Percentiles rank a stretch among this genome's conserved stretches.
phyloP scores from a whole-genome alignment of 2,113 vertebrate species.

The Chinchilla lanigera region DNA sequence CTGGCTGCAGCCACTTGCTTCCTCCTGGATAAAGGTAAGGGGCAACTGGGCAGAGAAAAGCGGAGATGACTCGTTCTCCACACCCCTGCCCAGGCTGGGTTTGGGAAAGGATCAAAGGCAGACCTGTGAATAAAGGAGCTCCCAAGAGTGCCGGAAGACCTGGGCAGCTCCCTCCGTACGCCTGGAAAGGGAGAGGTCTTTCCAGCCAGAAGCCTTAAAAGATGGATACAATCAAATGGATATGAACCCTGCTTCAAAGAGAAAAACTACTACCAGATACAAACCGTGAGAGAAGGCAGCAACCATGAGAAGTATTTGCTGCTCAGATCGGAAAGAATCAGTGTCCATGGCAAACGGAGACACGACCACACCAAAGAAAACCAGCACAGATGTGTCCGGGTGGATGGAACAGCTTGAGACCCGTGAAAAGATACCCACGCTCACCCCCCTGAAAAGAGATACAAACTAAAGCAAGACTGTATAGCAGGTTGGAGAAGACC shows the following conservation, averaged over 20 bases:
- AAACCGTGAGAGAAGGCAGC: neutral
- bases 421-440: neutral
- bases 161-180: neutral
- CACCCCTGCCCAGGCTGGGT: neutral
- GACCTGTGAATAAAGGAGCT: neutral
- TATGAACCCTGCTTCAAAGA: neutral
- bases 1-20: neutral
- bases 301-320: neutral
- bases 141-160: neutral
- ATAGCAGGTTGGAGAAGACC: neutral
- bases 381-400: too few species aligned
- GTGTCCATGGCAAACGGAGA: neutral
- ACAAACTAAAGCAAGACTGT: neutral
- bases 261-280: neutral
- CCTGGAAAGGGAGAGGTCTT: neutral
- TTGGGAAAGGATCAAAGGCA: neutral
- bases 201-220: neutral
- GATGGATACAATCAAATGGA: neutral
- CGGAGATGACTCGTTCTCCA: neutral
- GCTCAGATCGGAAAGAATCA: neutral
- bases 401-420: neutral
- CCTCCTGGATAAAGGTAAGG: neutral
- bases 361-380: neutral
- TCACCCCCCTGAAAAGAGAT: neutral
- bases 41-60: neutral